phyloP scores from a whole-genome alignment of 2,888 invertebrate genomes.

The Tetranychus piercei region DNA sequence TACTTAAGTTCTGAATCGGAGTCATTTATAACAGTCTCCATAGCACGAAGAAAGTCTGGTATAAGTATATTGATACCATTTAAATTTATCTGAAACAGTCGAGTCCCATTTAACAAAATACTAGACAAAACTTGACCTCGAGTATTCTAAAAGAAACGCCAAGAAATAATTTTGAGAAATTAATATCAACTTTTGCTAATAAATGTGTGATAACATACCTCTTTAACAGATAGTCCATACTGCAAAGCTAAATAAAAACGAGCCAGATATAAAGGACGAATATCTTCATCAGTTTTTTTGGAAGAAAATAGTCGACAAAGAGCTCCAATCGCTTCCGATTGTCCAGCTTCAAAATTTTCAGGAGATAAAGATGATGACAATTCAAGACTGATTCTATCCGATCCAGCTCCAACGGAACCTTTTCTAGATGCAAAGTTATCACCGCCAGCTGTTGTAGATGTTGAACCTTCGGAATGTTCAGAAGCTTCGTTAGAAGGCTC shows the following conservation, averaged over 20 bases:
- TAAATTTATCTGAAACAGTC: constrained; percentile 73
- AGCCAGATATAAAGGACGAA: constrained; percentile 73
- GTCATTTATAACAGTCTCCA: constrained; percentile 63
- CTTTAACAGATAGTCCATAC: constrained; percentile 46
- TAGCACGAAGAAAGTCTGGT: constrained; percentile 67
- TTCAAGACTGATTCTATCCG: constrained; percentile 11
- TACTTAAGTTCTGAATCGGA: constrained; percentile 52
- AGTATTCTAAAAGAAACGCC: not conserved
- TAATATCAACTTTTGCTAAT: not conserved
- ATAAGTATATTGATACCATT: constrained; percentile 78
- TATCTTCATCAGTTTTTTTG: constrained; percentile 80
- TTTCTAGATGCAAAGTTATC: not conserved
- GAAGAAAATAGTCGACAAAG: constrained; percentile 87
- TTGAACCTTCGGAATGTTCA: not conserved
- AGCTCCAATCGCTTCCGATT: constrained; percentile 85
- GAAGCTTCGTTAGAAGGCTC: not conserved
- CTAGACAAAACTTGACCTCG: constrained; percentile 54
- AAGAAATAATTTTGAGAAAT: constrained; percentile 21
- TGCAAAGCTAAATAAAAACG: constrained; percentile 78
- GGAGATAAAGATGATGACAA: constrained; percentile 5
- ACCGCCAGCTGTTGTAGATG: not conserved
- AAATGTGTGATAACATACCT: not conserved
- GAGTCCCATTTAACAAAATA: constrained; percentile 63
- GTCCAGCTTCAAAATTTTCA: constrained; percentile 42
- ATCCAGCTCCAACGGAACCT: constrained; percentile 10